phyloP scores from a whole-genome alignment of 37 sponge, comb jelly and placozoan species.

The Corticium candelabrum region DNA sequence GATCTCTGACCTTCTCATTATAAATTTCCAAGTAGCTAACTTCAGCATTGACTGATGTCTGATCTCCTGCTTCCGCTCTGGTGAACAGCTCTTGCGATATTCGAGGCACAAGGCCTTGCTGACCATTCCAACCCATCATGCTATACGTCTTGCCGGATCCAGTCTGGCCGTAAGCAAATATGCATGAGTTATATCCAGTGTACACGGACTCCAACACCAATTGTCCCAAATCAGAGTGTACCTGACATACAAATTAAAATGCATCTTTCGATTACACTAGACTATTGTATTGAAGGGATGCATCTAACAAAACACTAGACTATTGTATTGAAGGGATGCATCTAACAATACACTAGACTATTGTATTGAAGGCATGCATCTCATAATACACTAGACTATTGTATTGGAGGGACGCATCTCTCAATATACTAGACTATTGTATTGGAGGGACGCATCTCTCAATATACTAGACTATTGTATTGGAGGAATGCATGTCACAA shows the following conservation, averaged over 20 bases:
- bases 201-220: conserved; percentile 59
- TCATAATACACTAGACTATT: no score
- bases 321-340: no score
- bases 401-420: no score
- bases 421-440: no score
- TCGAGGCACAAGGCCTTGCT: conserved; percentile 6
- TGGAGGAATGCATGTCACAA: no score
- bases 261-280: no score
- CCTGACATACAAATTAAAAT: conserved; percentile 17
- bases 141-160: conserved; percentile 84
- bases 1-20: conserved; percentile 79
- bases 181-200: conserved; percentile 77
- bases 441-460: no score
- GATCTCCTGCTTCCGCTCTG: neutral
- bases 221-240: conserved; percentile 52
- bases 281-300: no score
- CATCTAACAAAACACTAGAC: no score
- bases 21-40: conserved; percentile 85
- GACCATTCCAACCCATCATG: conserved; percentile 69
- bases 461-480: no score
- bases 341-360: no score
- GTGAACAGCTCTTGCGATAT: neutral
- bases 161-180: conserved; percentile 91
- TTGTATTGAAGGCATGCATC: no score
- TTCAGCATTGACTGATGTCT: conserved; percentile 2